These are phyloP conservation scores for Pomphorhynchus laevis DNA, from an alignment of 1,140 invertebrate species.

Conservation along the genomic window DNA sequence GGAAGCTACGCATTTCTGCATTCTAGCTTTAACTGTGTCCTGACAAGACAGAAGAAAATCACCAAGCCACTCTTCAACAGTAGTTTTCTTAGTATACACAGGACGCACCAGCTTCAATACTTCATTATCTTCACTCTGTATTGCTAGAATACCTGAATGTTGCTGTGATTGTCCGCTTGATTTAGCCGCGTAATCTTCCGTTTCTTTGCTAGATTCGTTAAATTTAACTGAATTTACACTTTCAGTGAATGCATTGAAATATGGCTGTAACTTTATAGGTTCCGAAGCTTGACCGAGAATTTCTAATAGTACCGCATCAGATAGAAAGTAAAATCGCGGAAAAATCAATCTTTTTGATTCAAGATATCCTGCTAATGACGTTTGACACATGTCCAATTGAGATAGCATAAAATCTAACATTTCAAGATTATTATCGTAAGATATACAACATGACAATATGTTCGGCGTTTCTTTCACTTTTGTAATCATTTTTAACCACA, in stretches of 20 bases:
- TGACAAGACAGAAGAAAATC: not conserved
- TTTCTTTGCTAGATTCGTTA: too few relatives aligned
- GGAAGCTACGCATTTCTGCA: not conserved
- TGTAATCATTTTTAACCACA: constrained; percentile 90
- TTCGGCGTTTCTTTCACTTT: constrained; percentile 61
- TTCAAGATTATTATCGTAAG: constrained; percentile 59
- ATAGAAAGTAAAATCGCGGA: constrained; percentile 87
- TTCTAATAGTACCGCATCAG: constrained; percentile 63
- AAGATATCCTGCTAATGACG: constrained; percentile 68
- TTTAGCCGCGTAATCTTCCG: too few relatives aligned
- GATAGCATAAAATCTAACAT: constrained; percentile 70
- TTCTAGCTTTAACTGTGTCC: not conserved
- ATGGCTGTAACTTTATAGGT: constrained; percentile 71
- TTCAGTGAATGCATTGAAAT: constrained; percentile 68
- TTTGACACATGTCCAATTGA: constrained; percentile 72
- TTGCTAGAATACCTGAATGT: too few relatives aligned
- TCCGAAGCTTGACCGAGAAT: constrained; percentile 79
- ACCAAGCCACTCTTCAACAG: not conserved
- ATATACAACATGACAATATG: constrained; percentile 67
- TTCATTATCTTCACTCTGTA: too few relatives aligned
- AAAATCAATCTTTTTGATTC: constrained; percentile 80
- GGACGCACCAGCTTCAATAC: too few relatives aligned
- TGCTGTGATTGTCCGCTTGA: too few relatives aligned
- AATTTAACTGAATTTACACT: constrained; percentile 65
- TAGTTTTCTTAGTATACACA: too few relatives aligned